A percentile compares a stretch with the other conserved stretches of the same genome.
Conservation (phyloP, 2,797 vertebrate genomes). For the Pampus argenteus region DNA sequence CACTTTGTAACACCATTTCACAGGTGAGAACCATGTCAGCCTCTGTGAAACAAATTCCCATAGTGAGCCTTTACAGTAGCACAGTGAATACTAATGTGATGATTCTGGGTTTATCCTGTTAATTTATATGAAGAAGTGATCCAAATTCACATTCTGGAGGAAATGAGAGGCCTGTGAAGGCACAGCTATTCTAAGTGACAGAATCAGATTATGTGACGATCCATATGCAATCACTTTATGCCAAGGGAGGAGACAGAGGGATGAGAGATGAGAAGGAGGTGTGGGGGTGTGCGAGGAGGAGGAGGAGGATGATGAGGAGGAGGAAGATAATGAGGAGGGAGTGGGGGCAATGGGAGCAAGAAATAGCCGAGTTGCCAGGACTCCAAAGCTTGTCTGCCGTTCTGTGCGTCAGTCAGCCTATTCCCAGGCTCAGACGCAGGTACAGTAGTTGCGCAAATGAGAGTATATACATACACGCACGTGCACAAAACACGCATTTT, state of each 20-base stretch:
- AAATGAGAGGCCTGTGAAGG: constrained; percentile 44
- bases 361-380: constrained; percentile 77
- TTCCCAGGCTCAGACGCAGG: constrained; percentile 82
- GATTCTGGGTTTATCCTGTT: constrained; percentile 48
- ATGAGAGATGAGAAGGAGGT: constrained; percentile 62
- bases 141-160: constrained; percentile 51
- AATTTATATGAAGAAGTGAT: constrained; percentile 55
- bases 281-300: constrained; percentile 57
- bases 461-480: constrained; percentile 12
- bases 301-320: constrained; percentile 34
- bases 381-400: constrained; percentile 80
- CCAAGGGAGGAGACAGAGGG: constrained; percentile 66
- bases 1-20: constrained; percentile 64
- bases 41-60: constrained; percentile 62
- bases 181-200: constrained; percentile 70
- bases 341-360: constrained; percentile 54
- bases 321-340: constrained; percentile 25
- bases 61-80: constrained; percentile 32
- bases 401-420: constrained; percentile 83
- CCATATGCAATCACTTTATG: constrained; percentile 69
- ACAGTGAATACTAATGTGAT: constrained; percentile 44
- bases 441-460: constrained; percentile 72
- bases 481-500: constrained; percentile 44
- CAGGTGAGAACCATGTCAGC: constrained; percentile 67
- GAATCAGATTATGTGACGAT: constrained; percentile 76